These are phyloP conservation scores for Anser brachyrhynchus DNA, from an alignment of 2,113 vertebrate genomes.

Conservation along the genomic window DNA sequence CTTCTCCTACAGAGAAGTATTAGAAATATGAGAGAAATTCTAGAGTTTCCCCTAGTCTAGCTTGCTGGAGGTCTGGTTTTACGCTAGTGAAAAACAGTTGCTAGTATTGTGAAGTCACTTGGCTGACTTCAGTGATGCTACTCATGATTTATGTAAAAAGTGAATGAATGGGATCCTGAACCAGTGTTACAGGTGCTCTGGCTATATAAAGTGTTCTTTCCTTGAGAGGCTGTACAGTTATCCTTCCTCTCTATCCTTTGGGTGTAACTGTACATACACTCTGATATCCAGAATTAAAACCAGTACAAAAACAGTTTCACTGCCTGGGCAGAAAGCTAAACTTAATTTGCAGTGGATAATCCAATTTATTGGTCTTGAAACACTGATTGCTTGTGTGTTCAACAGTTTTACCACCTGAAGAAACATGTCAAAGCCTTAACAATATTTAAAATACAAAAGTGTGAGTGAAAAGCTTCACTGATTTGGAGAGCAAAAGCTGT, in stretches of 20 bases:
- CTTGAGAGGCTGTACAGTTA: background rate
- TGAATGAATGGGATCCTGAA: background rate
- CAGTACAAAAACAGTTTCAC: background rate
- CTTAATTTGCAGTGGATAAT: background rate
- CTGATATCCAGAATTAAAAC: background rate
- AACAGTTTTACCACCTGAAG: background rate
- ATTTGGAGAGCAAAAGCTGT: background rate
- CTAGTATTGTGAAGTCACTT: background rate
- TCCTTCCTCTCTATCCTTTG: background rate
- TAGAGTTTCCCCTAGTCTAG: background rate
- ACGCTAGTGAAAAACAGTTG: background rate
- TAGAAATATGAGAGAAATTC: background rate
- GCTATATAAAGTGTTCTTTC: background rate
- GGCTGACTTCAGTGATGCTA: background rate
- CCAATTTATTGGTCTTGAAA: background rate
- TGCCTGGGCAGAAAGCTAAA: background rate
- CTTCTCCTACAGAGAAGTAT: background rate
- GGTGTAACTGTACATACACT: rapidly evolving
- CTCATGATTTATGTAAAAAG: background rate
- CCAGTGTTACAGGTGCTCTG: background rate
- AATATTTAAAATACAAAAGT: background rate
- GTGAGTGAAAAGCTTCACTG: background rate
- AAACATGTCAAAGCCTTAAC: background rate
- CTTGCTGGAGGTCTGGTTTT: background rate
- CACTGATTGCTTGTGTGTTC: background rate